Evolutionary conservation across 2,797 vertebrate genomes (phyloP).

Genomic region (Pelodytes ibericus): DNA sequence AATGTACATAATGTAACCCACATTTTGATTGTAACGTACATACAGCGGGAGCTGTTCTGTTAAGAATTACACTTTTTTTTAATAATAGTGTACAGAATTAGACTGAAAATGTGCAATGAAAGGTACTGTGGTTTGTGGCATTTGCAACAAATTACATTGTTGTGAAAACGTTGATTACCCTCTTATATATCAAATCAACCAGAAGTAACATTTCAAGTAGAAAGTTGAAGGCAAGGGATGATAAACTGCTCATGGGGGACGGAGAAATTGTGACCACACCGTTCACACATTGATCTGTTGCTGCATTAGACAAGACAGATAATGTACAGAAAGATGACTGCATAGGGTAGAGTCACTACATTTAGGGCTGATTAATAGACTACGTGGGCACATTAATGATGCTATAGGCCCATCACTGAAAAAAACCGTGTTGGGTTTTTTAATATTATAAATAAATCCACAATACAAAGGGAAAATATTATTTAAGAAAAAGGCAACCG

Average conservation of each 20-base stretch:
- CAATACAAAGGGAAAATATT: neutral
- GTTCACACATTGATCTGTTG: constrained; percentile 59
- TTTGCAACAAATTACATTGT: constrained; percentile 55
- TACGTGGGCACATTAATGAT: neutral
- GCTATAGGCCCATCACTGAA: neutral
- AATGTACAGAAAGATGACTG: constrained; percentile 51
- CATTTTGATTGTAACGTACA: no score
- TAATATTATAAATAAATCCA: neutral
- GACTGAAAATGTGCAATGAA: constrained; percentile 36
- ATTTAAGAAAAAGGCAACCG: neutral
- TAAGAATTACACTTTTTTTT: no score
- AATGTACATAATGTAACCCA: no score
- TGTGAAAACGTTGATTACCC: constrained; percentile 60
- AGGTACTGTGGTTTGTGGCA: constrained; percentile 57
- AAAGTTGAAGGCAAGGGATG: constrained; percentile 56
- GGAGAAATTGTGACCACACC: constrained; percentile 56
- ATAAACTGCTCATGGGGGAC: constrained; percentile 51
- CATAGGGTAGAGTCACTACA: neutral
- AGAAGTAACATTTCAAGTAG: constrained; percentile 59
- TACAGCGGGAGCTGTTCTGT: no score
- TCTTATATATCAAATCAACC: constrained; percentile 57
- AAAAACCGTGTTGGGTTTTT: neutral
- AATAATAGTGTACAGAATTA: no score
- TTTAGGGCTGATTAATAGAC: constrained; percentile 22
- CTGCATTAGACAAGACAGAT: constrained; percentile 47